Percentiles rank a stretch among this genome's conserved stretches.
These are phyloP conservation scores for Pocillopora meandrina DNA, from an alignment of 92 coral and sea anemone genomes.

Conservation along the genomic window DNA sequence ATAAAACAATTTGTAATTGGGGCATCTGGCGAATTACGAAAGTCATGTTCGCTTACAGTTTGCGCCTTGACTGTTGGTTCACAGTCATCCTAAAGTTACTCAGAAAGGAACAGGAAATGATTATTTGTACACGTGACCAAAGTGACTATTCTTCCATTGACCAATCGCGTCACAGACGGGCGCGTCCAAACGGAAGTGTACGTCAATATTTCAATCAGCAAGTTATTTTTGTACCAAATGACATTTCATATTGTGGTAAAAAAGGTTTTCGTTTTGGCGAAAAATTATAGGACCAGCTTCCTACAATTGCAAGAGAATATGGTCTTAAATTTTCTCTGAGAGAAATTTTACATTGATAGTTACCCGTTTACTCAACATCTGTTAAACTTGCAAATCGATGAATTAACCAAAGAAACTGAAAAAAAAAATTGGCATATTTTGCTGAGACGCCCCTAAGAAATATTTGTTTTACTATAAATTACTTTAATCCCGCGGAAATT, in stretches of 20 bases:
- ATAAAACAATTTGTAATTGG: not conserved
- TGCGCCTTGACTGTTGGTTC: not conserved
- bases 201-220: conserved; percentile 9
- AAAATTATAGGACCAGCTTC: too few relatives aligned
- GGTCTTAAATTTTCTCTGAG: too few relatives aligned
- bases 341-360: too few relatives aligned
- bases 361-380: too few relatives aligned
- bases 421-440: too few relatives aligned
- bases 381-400: too few relatives aligned
- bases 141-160: conserved; percentile 13
- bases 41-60: not conserved
- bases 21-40: not conserved
- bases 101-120: conserved; percentile 10
- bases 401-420: too few relatives aligned
- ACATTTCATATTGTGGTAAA: not conserved
- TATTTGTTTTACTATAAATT: too few relatives aligned
- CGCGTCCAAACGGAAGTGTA: conserved; percentile 29
- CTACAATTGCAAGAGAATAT: too few relatives aligned
- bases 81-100: not conserved
- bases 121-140: conserved; percentile 77
- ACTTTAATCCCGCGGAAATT: too few relatives aligned
- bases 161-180: conserved; percentile 25
- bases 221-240: not conserved
- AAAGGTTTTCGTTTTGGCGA: too few relatives aligned
- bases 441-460: too few relatives aligned